These are phyloP conservation scores for Spea multiplicata DNA, from an alignment of 2,113 vertebrate species.

Conservation along the genomic window DNA sequence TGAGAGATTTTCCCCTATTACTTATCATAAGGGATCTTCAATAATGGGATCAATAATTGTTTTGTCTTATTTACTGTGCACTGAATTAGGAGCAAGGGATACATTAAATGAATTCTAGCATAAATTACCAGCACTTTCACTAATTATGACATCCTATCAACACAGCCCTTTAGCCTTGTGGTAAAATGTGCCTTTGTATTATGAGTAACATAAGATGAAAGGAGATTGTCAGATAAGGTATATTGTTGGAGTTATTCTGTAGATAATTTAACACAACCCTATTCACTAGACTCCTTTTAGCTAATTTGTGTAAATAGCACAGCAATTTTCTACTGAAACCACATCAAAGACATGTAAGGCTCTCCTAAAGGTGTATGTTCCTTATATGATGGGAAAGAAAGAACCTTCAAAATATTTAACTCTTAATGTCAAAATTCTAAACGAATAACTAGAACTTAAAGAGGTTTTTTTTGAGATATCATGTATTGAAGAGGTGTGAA, in stretches of 20 bases:
- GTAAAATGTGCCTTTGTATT: conserved; percentile 31
- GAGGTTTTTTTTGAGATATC: too few relatives aligned
- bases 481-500: too few relatives aligned
- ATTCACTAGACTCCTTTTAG: conserved; percentile 29
- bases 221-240: conserved; percentile 24
- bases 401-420: neutral
- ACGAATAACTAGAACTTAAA: too few relatives aligned
- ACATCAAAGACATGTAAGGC: conserved; percentile 38
- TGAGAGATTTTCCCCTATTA: too few relatives aligned
- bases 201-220: conserved; percentile 33
- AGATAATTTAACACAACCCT: conserved; percentile 23
- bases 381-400: conserved; percentile 5
- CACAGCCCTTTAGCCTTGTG: neutral
- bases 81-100: conserved; percentile 7
- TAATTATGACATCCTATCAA: conserved; percentile 13
- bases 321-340: conserved; percentile 39
- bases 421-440: too few relatives aligned
- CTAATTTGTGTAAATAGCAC: conserved; percentile 43
- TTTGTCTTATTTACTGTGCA: conserved; percentile 3
- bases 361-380: neutral
- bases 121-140: conserved; percentile 20
- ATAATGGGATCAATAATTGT: conserved; percentile 21
- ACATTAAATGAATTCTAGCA: neutral
- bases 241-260: conserved; percentile 1
- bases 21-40: too few relatives aligned